These are phyloP conservation scores for Sinella curviseta DNA, from an alignment of 1,140 invertebrate species.

Conservation along the genomic window DNA sequence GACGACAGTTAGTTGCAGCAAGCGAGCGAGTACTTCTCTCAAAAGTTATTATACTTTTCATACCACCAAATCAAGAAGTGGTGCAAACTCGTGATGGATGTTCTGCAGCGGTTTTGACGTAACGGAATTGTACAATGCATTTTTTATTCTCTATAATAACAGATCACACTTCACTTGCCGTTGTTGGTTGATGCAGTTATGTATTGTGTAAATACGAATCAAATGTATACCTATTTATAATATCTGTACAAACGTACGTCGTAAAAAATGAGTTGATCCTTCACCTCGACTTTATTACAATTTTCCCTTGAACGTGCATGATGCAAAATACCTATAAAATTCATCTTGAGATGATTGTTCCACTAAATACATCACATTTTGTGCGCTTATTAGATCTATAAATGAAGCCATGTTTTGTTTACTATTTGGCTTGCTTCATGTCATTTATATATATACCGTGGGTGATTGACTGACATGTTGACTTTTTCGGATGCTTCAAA, in stretches of 20 bases:
- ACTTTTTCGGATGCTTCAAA: slow-evolving; percentile 8
- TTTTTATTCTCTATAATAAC: too few relatives aligned
- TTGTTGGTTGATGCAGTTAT: too few relatives aligned
- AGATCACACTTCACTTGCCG: neutral
- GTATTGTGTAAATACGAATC: too few relatives aligned
- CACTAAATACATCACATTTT: neutral
- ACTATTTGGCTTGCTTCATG: neutral
- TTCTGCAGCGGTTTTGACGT: too few relatives aligned
- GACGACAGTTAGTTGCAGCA: too few relatives aligned
- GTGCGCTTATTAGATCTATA: neutral
- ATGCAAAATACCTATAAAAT: too few relatives aligned
- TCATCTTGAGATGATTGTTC: too few relatives aligned
- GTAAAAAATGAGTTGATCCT: neutral
- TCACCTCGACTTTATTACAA: neutral
- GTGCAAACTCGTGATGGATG: neutral
- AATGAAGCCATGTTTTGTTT: neutral
- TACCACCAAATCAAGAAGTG: neutral
- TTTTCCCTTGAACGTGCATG: too few relatives aligned
- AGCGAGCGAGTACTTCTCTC: too few relatives aligned
- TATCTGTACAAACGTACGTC: too few relatives aligned
- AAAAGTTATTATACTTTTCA: too few relatives aligned
- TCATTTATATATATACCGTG: neutral
- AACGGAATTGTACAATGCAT: slow-evolving; percentile 7
- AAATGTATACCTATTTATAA: too few relatives aligned
- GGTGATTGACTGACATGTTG: slow-evolving; percentile 14